A percentile compares a stretch with the other conserved stretches of the same genome.
Evolutionary conservation across 2,888 invertebrate species (phyloP).

Genomic region (Gortyna flavago): DNA sequence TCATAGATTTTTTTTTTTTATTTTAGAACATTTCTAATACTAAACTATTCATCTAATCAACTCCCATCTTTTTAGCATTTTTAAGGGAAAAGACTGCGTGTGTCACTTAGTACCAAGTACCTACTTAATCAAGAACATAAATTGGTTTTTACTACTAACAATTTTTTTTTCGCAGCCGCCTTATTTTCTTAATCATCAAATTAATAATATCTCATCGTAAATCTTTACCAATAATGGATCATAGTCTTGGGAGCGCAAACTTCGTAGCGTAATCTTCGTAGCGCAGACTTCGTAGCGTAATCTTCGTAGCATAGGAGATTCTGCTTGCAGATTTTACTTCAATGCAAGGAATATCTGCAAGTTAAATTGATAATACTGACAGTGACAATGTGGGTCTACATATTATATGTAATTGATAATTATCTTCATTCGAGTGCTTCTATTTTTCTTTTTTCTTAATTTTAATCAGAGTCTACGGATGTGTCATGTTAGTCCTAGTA

Average conservation of each 20-base stretch:
- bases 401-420: background rate
- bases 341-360: no score
- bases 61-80: background rate
- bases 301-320: background rate
- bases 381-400: background rate
- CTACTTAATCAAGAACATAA: background rate
- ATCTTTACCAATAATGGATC: background rate
- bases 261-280: conserved; percentile 1
- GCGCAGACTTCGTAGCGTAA: background rate
- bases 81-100: background rate
- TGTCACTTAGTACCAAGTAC: background rate
- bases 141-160: background rate
- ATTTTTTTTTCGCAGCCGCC: background rate
- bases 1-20: background rate
- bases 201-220: background rate
- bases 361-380: background rate
- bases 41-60: background rate
- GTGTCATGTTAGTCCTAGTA: background rate
- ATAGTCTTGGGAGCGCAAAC: background rate
- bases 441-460: background rate
- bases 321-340: conserved; percentile 3
- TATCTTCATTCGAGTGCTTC: background rate
- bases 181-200: background rate
- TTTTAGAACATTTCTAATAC: background rate
- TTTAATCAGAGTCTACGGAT: background rate